Evolutionary conservation across 2,888 invertebrate genomes (phyloP).

Genomic region (Galerucella calmariensis): DNA sequence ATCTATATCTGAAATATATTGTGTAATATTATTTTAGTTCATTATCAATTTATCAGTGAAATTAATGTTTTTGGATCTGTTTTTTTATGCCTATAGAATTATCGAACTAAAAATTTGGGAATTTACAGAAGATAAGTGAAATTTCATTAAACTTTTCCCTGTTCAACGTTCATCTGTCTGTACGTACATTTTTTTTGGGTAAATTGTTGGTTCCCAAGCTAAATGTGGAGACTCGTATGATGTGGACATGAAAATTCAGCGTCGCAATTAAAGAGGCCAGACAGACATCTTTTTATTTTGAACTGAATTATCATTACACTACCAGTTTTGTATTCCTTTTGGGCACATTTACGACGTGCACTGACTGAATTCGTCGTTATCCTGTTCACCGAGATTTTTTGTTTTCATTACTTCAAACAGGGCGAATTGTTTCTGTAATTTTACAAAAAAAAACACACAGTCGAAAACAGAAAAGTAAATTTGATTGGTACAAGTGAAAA

Average conservation of each 20-base stretch:
- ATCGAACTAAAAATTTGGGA: too few relatives aligned
- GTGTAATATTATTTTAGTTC: too few relatives aligned
- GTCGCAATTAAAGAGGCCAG: constrained; percentile 50
- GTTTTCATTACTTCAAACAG: constrained; percentile 31
- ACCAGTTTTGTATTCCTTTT: constrained; percentile 53
- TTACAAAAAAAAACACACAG: constrained; percentile 16
- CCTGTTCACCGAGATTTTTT: constrained; percentile 34
- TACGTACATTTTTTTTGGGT: neutral
- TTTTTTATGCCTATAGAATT: too few relatives aligned
- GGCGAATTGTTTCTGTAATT: constrained; percentile 25
- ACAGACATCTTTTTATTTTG: constrained; percentile 55
- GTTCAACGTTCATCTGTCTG: neutral
- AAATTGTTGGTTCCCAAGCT: constrained; percentile 25
- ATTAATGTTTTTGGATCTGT: too few relatives aligned
- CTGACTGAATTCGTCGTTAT: constrained; percentile 41
- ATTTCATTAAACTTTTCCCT: neutral
- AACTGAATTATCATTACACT: constrained; percentile 51
- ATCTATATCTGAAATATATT: too few relatives aligned
- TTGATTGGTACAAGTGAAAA: neutral
- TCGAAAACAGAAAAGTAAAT: neutral
- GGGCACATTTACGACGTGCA: constrained; percentile 51
- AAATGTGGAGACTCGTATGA: constrained; percentile 15
- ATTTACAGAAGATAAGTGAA: too few relatives aligned
- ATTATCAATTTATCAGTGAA: too few relatives aligned
- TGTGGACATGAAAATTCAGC: constrained; percentile 47